phyloP scores from a whole-genome alignment of 2,888 invertebrate species.

The Archips crataeganus region DNA sequence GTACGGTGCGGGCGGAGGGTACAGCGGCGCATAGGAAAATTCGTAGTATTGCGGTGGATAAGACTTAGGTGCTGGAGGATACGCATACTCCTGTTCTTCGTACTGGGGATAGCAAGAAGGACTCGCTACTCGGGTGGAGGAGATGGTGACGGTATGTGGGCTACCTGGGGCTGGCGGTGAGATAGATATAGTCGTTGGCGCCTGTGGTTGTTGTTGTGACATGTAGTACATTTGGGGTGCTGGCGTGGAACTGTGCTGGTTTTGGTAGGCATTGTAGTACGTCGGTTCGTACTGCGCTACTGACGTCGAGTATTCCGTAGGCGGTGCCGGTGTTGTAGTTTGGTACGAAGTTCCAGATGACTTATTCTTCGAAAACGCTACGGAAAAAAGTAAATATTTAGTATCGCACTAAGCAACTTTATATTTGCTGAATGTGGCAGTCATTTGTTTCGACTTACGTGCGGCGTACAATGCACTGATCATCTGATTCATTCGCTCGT shows the following conservation, averaged over 20 bases:
- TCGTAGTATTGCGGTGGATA: slow-evolving; percentile 51
- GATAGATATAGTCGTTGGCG: slow-evolving; percentile 51
- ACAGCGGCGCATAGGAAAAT: slow-evolving; percentile 42
- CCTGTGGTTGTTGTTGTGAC: slow-evolving; percentile 50
- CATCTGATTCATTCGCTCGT: slow-evolving; percentile 79
- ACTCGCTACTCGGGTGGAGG: slow-evolving; percentile 45
- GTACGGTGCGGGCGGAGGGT: slow-evolving; percentile 39
- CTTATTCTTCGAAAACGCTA: slow-evolving; percentile 45
- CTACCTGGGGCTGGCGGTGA: slow-evolving; percentile 51
- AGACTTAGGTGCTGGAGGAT: slow-evolving; percentile 47
- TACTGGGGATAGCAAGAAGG: slow-evolving; percentile 42
- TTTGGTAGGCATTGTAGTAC: slow-evolving; percentile 44
- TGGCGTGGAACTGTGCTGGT: slow-evolving; percentile 18
- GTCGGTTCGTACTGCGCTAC: slow-evolving; percentile 44
- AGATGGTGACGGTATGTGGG: slow-evolving; percentile 49
- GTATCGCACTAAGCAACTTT: slow-evolving; percentile 3
- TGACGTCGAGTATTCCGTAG: slow-evolving; percentile 50
- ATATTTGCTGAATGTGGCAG: slow-evolving; percentile 16
- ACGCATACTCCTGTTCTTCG: slow-evolving; percentile 48
- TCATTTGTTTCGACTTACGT: slow-evolving; percentile 63
- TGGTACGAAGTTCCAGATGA: slow-evolving; percentile 41
- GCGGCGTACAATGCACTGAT: slow-evolving; percentile 73
- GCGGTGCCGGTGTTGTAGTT: slow-evolving; percentile 45
- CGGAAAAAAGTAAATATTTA: slow-evolving; percentile 3
- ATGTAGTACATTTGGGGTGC: slow-evolving; percentile 59